Percentiles rank a stretch among this genome's conserved stretches.
These are phyloP conservation scores for Diadumene lineata DNA, from an alignment of 92 coral and sea anemone genomes.

Conservation along the genomic window DNA sequence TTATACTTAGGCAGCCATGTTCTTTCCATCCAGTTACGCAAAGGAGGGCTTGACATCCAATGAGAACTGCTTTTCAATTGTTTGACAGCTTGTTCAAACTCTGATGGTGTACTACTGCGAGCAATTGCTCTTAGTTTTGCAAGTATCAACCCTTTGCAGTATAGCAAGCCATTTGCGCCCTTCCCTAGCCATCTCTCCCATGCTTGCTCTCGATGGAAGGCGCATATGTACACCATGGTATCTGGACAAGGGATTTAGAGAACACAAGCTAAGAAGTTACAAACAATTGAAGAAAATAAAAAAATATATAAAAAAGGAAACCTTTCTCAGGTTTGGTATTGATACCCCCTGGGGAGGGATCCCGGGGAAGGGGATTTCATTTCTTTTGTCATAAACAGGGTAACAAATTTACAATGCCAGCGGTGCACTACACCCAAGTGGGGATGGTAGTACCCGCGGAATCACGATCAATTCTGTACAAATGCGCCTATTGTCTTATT, in stretches of 20 bases:
- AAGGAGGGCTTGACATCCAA: slow-evolving; percentile 28
- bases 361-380: no score
- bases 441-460: no score
- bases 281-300: background rate
- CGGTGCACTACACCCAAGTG: no score
- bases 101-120: background rate
- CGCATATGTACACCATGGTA: slow-evolving; percentile 39
- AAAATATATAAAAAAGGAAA: background rate
- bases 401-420: no score
- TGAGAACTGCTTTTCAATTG: slow-evolving; percentile 14
- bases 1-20: slow-evolving; percentile 42
- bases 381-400: no score
- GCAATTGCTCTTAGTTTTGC: slow-evolving; percentile 24
- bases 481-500: no score
- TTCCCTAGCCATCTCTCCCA: slow-evolving; percentile 56
- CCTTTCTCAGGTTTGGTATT: background rate
- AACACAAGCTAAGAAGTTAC: background rate
- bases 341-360: no score
- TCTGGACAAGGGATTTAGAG: slow-evolving; percentile 7
- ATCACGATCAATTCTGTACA: no score
- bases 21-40: slow-evolving; percentile 38
- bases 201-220: slow-evolving; percentile 60
- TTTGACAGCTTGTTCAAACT: slow-evolving; percentile 26
- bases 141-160: slow-evolving; percentile 26
- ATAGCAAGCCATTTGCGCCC: slow-evolving; percentile 24